phyloP scores from a whole-genome alignment of 2,888 invertebrate genomes.

The Polyommatus iphigenia region DNA sequence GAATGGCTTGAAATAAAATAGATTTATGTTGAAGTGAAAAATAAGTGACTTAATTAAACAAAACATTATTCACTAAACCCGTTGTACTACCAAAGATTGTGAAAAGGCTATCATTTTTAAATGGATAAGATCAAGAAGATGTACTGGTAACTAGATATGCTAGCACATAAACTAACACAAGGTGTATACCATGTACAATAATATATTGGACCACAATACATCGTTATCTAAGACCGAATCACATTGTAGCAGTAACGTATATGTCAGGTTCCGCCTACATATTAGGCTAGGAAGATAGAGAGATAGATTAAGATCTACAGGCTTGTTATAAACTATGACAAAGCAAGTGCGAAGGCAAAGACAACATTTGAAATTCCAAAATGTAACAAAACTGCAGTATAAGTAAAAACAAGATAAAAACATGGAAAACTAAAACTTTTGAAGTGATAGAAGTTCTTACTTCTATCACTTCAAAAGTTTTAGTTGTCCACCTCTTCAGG shows the following conservation, averaged over 20 bases:
- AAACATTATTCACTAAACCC: background rate
- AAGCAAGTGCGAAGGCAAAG: background rate
- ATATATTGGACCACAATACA: slow-evolving; percentile 26
- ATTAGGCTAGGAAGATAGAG: background rate
- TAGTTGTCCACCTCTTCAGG: too few species aligned
- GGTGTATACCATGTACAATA: slow-evolving; percentile 16
- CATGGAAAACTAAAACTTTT: too few species aligned
- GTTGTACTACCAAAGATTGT: background rate
- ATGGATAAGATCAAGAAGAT: background rate
- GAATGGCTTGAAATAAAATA: too few species aligned
- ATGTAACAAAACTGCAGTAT: background rate
- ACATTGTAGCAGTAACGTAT: slow-evolving; percentile 21
- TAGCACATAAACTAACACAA: background rate
- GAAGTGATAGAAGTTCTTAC: too few species aligned
- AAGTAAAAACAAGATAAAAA: too few species aligned
- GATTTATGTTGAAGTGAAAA: too few species aligned
- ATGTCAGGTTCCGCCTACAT: slow-evolving; percentile 21
- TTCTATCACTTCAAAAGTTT: too few species aligned
- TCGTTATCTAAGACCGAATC: slow-evolving; percentile 22
- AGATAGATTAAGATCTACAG: background rate
- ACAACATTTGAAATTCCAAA: background rate
- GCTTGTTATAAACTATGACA: background rate
- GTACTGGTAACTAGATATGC: background rate
- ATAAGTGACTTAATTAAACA: background rate
- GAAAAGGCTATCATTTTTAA: background rate